Evolutionary conservation across 2,888 invertebrate species (phyloP).

Genomic region (Barypeithes pellucidus): DNA sequence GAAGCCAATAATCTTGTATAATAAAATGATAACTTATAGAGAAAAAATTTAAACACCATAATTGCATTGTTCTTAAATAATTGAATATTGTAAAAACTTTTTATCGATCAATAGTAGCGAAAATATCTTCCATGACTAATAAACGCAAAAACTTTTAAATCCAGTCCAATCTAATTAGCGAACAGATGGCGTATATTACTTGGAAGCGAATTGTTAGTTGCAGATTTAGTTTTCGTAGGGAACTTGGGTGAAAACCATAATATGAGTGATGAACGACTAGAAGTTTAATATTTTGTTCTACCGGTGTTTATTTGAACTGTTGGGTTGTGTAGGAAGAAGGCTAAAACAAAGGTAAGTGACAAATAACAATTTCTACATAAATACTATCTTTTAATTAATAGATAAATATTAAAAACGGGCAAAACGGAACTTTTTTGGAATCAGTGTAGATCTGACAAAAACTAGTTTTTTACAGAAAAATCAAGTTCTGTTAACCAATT

Average conservation of each 20-base stretch:
- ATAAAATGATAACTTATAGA: too few species aligned
- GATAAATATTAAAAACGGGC: too few species aligned
- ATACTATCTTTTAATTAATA: too few species aligned
- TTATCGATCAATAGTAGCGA: background rate
- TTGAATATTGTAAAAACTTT: background rate
- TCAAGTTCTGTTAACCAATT: too few species aligned
- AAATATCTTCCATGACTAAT: slow-evolving; percentile 3
- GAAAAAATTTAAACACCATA: background rate
- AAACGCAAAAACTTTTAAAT: slow-evolving; percentile 42
- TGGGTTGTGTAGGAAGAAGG: too few species aligned
- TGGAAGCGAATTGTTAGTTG: slow-evolving; percentile 42
- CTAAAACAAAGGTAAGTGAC: background rate
- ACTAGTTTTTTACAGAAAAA: too few species aligned
- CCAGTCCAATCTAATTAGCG: slow-evolving; percentile 46
- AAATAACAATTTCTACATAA: too few species aligned
- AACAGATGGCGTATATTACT: slow-evolving; percentile 50
- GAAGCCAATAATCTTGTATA: too few species aligned
- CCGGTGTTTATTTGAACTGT: background rate
- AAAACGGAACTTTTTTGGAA: too few species aligned
- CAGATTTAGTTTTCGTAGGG: slow-evolving; percentile 41
- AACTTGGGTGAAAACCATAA: slow-evolving; percentile 29
- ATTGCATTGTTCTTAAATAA: background rate
- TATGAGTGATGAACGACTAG: background rate
- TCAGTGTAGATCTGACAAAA: too few species aligned
- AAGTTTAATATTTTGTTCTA: background rate